Evolutionary conservation across 2,797 vertebrate genomes (phyloP).

Genomic region (Sparus aurata): DNA sequence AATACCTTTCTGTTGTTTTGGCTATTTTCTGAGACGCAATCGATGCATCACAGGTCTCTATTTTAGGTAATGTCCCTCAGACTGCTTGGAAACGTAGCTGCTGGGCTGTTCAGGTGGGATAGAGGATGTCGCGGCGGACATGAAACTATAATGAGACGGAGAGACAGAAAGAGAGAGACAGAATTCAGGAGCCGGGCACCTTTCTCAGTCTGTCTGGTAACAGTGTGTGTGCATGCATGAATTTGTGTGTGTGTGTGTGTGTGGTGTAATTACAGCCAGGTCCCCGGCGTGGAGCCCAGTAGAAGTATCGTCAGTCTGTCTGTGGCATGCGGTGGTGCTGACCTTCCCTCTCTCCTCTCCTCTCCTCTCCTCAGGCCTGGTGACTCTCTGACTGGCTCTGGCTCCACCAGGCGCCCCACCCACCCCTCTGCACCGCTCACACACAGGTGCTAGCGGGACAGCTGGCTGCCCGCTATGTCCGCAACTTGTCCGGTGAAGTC

Average conservation of each 20-base stretch:
- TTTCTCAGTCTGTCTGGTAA: conserved; percentile 70
- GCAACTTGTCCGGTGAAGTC: conserved; percentile 8
- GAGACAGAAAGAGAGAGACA: conserved; percentile 39
- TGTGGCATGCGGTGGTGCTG: conserved; percentile 82
- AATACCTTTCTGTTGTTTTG: neutral
- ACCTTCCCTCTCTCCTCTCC: conserved; percentile 74
- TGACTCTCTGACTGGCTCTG: conserved; percentile 68
- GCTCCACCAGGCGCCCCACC: conserved; percentile 46
- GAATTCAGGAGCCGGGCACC: conserved; percentile 63
- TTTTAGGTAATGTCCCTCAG: neutral
- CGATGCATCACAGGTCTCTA: neutral
- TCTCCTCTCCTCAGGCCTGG: conserved; percentile 61
- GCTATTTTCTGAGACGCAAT: neutral
- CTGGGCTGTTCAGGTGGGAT: conserved; percentile 38
- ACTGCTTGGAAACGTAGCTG: conserved; percentile 11
- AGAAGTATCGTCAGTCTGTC: conserved; percentile 85
- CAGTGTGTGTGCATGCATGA: conserved; percentile 50
- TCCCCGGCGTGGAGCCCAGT: conserved; percentile 81
- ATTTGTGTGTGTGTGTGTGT: conserved; percentile 46
- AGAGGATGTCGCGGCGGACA: conserved; percentile 42
- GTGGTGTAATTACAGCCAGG: conserved; percentile 84
- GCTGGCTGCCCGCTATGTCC: conserved; percentile 52
- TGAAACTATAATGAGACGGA: conserved; percentile 50
- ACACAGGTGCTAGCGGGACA: conserved; percentile 77
- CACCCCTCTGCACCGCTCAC: conserved; percentile 46